Evolutionary conservation across 2,888 invertebrate genomes (phyloP).

Genomic region (Drosophila macrospina): DNA sequence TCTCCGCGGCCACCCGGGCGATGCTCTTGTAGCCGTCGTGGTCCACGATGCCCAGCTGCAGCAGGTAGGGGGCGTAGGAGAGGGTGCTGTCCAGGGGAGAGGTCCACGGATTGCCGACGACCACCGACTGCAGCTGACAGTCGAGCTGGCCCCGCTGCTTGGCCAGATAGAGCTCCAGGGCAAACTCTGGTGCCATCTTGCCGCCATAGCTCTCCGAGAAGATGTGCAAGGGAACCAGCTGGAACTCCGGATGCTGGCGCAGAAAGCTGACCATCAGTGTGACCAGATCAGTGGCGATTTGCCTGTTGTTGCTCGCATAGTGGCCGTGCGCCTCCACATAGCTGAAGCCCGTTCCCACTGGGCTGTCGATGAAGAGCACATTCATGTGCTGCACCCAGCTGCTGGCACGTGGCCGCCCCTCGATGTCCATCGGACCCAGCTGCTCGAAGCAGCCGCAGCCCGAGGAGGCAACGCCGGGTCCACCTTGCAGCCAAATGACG

Average conservation of each 20-base stretch:
- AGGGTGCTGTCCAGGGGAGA: constrained; percentile 93
- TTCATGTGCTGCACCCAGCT: constrained; percentile 92
- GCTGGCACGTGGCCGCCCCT: constrained; percentile 88
- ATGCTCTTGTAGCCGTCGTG: constrained; percentile 88
- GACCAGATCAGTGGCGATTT: constrained; percentile 91
- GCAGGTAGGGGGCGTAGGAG: constrained; percentile 92
- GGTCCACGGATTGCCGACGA: constrained; percentile 95
- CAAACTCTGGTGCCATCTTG: constrained; percentile 95
- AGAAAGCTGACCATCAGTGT: constrained; percentile 89
- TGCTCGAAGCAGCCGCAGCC: constrained; percentile 94
- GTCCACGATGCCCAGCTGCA: constrained; percentile 91
- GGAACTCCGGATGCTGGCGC: constrained; percentile 88
- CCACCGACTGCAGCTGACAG: constrained; percentile 91
- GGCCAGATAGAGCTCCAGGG: constrained; percentile 87
- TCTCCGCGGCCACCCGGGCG: constrained; percentile 86
- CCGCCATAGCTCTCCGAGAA: constrained; percentile 96
- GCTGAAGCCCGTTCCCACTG: constrained; percentile 94
- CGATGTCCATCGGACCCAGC: constrained; percentile 90
- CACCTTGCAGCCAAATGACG: constrained; percentile 94
- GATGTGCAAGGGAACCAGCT: constrained; percentile 91
- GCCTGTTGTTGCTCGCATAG: constrained; percentile 87
- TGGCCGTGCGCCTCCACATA: constrained; percentile 88
- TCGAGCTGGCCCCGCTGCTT: constrained; percentile 87
- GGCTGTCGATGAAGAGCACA: constrained; percentile 94
- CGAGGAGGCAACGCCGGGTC: constrained; percentile 92